Conservation (phyloP, 1,140 invertebrate genomes). For the Eumaeus atala region DNA sequence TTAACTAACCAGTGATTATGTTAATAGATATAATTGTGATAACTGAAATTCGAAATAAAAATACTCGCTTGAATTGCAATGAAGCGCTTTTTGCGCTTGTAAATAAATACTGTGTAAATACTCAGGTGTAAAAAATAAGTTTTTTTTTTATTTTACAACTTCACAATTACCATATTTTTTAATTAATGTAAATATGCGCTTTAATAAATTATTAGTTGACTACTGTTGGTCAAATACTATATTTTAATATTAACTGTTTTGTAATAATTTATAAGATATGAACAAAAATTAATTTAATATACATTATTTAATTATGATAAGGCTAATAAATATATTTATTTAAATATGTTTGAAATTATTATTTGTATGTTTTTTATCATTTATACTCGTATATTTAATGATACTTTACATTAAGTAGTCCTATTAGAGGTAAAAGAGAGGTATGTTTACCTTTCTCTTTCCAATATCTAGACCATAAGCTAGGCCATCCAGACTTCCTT, state of each 20-base stretch:
- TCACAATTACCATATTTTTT: conserved; percentile 10
- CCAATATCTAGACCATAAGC: too few relatives aligned
- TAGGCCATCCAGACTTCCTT: too few relatives aligned
- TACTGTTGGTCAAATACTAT: conserved; percentile 14
- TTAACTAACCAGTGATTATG: neutral
- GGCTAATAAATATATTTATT: conserved; percentile 63
- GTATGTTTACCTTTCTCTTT: too few relatives aligned
- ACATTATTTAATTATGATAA: conserved; percentile 50
- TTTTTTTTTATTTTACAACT: conserved; percentile 3
- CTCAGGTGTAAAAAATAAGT: conserved; percentile 9
- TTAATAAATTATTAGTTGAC: conserved; percentile 32
- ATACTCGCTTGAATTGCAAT: conserved; percentile 6
- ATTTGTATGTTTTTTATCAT: neutral
- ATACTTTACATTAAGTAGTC: too few relatives aligned
- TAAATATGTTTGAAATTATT: neutral
- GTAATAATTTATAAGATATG: conserved; percentile 29
- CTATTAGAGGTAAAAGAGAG: too few relatives aligned
- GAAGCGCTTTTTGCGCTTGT: conserved; percentile 42
- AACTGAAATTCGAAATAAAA: conserved; percentile 24
- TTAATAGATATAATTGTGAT: conserved; percentile 25
- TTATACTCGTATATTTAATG: too few relatives aligned
- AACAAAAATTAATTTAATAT: conserved; percentile 21
- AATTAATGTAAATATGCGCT: conserved; percentile 21
- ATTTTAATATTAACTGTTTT: conserved; percentile 27
- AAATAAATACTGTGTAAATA: conserved; percentile 30